Evolutionary conservation across 2,888 invertebrate species (phyloP), one percentile per base, ranked within the genome.

Genomic region (Apodemia mormo): DNA sequence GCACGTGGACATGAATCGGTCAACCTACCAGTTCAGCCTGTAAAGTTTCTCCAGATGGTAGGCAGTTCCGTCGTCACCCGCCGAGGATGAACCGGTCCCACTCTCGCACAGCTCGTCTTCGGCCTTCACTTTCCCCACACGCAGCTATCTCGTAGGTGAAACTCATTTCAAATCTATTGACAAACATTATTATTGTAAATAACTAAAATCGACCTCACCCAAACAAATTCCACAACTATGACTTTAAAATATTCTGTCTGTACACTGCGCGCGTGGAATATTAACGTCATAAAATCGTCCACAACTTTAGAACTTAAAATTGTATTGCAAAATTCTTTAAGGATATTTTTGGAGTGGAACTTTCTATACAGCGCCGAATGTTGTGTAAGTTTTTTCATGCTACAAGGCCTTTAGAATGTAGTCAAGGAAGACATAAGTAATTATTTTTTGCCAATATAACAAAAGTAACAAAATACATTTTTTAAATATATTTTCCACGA

Each of bases 91-190:
- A 74, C 76, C 74, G 75, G 74, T 74, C 73, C 74, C 71, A 68
- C 73, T 76, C 73, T 76, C 74, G 73, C 76, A 76, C 74, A 73
- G 45, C 75, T 79, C 79, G 75, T 79, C 80, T 80, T 77, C 79
- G 72, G 66, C 82, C 83, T 83, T 83, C 43, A 81, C 83, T 83
- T 83, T 83, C 82, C 81, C 81, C 82, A 81, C 81, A 78, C 73
- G 74, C 74, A 74, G 73, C 68, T 73, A 72, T 71, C 66, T 71
- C 68, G 52, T 29, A 9, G 56, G 56, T 56, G 56, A 58, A 58
- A 58, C 58, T 58, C 30, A 58, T 58, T 58, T 58, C 58, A 58
- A 58, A 58, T 58, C 30, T 58, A 54, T 22, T 58, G 58, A 58
- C 9, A 30, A 58, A 58, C 58, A 58, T 58, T 58, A 58, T 58